Percentiles rank a stretch among this genome's conserved stretches.
phyloP scores from a whole-genome alignment of 2,888 invertebrate species.

The Allophyes oxyacanthae region DNA sequence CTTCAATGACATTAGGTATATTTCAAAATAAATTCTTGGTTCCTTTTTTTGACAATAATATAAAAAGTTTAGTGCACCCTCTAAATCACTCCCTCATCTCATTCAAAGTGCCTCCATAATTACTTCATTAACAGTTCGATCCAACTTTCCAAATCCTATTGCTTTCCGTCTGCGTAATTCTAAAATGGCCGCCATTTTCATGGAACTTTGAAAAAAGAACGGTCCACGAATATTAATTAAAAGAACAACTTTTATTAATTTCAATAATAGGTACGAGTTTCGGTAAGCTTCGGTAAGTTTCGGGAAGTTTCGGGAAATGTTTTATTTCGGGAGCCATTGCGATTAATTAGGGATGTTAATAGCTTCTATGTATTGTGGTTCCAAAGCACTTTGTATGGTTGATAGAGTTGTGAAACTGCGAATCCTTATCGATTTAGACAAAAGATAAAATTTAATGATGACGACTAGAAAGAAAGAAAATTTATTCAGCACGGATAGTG shows the following conservation, averaged over 20 bases:
- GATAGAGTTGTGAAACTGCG: too few relatives aligned
- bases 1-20: neutral
- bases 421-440: too few relatives aligned
- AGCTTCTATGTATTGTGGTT: slow-evolving; percentile 15
- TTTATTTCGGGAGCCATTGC: slow-evolving; percentile 31
- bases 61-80: neutral
- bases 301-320: slow-evolving; percentile 34
- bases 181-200: slow-evolving; percentile 34
- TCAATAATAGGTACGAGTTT: slow-evolving; percentile 51
- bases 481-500: too few relatives aligned
- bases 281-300: too few relatives aligned
- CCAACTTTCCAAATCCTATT: slow-evolving; percentile 52
- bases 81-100: slow-evolving; percentile 1
- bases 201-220: slow-evolving; percentile 32
- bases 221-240: slow-evolving; percentile 54
- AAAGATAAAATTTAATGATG: too few relatives aligned
- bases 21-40: too few relatives aligned
- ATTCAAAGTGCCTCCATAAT: slow-evolving; percentile 25
- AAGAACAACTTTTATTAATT: slow-evolving; percentile 60
- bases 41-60: neutral
- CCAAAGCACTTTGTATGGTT: too few relatives aligned
- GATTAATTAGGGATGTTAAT: slow-evolving; percentile 33
- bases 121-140: slow-evolving; percentile 41
- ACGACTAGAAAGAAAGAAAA: too few relatives aligned
- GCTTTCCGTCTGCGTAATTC: slow-evolving; percentile 47